Percentiles rank a stretch among this genome's conserved stretches.
Conservation (phyloP, 2,113 vertebrate species). For the Isichthys henryi region DNA sequence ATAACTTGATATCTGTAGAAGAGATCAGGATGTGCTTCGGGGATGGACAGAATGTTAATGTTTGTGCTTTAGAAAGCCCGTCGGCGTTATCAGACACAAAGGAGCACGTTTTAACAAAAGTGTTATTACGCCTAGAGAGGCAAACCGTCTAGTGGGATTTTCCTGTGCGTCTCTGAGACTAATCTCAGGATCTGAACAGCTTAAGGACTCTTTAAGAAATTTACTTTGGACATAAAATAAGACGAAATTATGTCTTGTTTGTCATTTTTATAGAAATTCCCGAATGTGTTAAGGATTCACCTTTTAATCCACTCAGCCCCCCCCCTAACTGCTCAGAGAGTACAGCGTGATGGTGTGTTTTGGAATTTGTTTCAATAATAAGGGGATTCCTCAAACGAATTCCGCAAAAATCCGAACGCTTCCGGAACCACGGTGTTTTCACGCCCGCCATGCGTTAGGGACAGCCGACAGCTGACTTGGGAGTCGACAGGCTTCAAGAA, state of each 20-base stretch:
- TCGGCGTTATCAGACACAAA: not conserved
- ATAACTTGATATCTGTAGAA: slow-evolving; percentile 7
- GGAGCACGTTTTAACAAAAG: not conserved
- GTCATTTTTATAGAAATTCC: not conserved
- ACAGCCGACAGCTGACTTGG: not conserved
- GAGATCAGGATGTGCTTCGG: not conserved
- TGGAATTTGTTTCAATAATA: not conserved
- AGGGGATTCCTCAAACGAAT: not conserved
- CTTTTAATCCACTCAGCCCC: not conserved
- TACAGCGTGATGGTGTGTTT: not conserved
- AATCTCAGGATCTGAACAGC: not conserved
- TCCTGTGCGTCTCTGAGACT: not conserved
- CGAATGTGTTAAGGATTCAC: not conserved
- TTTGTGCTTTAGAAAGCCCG: not conserved
- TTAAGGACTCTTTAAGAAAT: not conserved
- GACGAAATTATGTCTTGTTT: not conserved
- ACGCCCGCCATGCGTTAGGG: not conserved
- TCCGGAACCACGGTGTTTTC: not conserved
- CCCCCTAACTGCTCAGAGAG: not conserved
- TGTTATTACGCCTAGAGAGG: not conserved
- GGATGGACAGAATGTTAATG: not conserved
- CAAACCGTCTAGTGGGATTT: not conserved
- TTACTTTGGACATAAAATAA: not conserved
- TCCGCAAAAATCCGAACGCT: not conserved
- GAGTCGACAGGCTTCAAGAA: not conserved